Percentiles rank a stretch among this genome's conserved stretches.
These are phyloP conservation scores for Ariopsis seemanni DNA, from an alignment of 2,113 vertebrate genomes.

Conservation along the genomic window DNA sequence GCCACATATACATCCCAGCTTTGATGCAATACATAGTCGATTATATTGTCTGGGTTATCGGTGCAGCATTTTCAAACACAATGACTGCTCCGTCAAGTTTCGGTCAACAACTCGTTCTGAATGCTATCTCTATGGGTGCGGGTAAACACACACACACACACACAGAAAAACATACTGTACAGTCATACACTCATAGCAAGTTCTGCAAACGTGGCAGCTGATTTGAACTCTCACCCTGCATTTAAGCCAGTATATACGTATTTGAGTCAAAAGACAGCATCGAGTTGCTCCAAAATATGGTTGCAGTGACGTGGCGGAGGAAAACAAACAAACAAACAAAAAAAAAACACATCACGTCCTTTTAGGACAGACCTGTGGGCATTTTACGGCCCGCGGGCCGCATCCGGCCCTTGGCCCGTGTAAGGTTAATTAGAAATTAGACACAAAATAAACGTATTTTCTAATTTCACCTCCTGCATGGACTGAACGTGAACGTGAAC, in stretches of 20 bases:
- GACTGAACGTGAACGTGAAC: too few species aligned
- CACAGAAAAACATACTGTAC: not conserved
- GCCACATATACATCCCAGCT: not conserved
- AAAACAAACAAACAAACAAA: too few species aligned
- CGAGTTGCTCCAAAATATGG: not conserved
- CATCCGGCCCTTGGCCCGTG: too few species aligned
- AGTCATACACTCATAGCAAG: not conserved
- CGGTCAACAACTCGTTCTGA: constrained; percentile 10
- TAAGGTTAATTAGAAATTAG: too few species aligned
- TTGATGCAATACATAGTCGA: not conserved
- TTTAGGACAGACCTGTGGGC: too few species aligned
- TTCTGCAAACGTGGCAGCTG: not conserved
- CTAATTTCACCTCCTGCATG: too few species aligned
- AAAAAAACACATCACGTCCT: not conserved
- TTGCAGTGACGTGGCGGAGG: not conserved
- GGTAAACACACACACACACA: constrained; percentile 21
- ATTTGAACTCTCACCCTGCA: not conserved
- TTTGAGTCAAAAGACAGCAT: not conserved
- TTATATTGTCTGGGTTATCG: constrained; percentile 21
- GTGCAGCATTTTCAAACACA: constrained; percentile 7
- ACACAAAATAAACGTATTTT: too few species aligned
- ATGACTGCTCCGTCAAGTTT: not conserved
- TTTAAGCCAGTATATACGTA: not conserved
- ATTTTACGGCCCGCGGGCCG: too few species aligned
- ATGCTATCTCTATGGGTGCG: constrained; percentile 10